Evolutionary conservation across 1,140 invertebrate genomes (phyloP).

Genomic region (Apocrypta bakeri): DNA sequence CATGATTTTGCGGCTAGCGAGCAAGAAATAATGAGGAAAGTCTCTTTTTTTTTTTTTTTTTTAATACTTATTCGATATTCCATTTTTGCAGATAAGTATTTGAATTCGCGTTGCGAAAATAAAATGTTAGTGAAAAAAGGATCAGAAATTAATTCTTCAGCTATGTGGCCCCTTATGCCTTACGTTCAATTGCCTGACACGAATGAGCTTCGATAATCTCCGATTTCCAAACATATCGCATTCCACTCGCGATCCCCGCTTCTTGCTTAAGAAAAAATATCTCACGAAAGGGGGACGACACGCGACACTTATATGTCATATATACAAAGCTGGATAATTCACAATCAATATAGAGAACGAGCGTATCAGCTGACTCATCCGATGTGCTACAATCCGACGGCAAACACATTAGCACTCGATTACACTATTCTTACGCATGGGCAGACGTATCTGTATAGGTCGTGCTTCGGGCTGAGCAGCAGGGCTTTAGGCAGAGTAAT

Average conservation of each 20-base stretch:
- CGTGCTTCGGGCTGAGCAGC: neutral
- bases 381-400: neutral
- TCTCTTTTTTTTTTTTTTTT: no score
- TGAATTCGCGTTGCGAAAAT: no score
- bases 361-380: neutral
- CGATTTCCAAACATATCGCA: slow-evolving; percentile 1
- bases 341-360: neutral
- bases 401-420: slow-evolving; percentile 4
- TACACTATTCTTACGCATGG: neutral
- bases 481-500: neutral
- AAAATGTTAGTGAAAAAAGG: no score
- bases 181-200: no score
- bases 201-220: neutral
- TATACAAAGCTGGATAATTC: slow-evolving; percentile 13
- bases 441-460: neutral
- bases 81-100: no score
- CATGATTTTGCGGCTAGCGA: neutral
- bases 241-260: neutral
- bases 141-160: no score
- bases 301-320: neutral
- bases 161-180: no score
- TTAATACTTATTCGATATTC: no score
- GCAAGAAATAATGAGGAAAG: slow-evolving; percentile 42
- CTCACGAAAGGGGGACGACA: neutral
- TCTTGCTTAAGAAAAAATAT: neutral